Evolutionary conservation across 2,888 invertebrate genomes (phyloP), one percentile per base, ranked within the genome.

Genomic region (Brachynemurus nebulosus): DNA sequence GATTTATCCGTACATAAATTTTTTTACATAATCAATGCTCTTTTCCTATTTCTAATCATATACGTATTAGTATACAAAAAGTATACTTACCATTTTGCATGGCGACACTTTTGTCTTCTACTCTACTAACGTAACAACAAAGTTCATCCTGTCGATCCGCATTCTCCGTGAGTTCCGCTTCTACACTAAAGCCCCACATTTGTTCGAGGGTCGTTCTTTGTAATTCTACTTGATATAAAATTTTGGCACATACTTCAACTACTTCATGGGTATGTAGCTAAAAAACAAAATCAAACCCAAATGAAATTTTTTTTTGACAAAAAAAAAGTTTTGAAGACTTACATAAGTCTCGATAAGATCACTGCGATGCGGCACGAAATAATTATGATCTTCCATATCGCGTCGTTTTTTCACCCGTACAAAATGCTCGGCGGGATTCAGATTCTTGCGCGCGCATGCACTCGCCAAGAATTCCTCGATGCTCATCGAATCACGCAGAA

Each of bases 151-250:
- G 93, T 43, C 91, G 72, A 64, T 95, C 95, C 8, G 90, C 83
- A 66, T 95, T 95, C 65, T 95, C 93, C 50, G 93, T 91, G 47
- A 96, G 75, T 67, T 96, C 95, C 3, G 95, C 95, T 66, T 96
- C 96, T 42, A 96, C 93, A 51, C 90, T 90, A 70, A 96, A 92
- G 54, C 96, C 96, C 86, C 95, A 96, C 86, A 93, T 91, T 64
- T 90, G 88, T 57, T 93, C 92, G 57, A 90, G 72, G 8, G 89
- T 86, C 52, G 80, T 82, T 49, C 95, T 76, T 57, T 86, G 85
- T 59, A 96, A 72, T 64, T 95, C 93, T 54, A 95, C 90, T 75
- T 95, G 93, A 68, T 95, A 95, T 52, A 95, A 73, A 60, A 93
- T 89, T 73, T 96, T 96, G 58, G 90, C 89, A 65, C 93, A 93